Evolutionary conservation across 2,888 invertebrate genomes (phyloP), one percentile per base, ranked within the genome.

Genomic region (Drosophila antonietae): DNA sequence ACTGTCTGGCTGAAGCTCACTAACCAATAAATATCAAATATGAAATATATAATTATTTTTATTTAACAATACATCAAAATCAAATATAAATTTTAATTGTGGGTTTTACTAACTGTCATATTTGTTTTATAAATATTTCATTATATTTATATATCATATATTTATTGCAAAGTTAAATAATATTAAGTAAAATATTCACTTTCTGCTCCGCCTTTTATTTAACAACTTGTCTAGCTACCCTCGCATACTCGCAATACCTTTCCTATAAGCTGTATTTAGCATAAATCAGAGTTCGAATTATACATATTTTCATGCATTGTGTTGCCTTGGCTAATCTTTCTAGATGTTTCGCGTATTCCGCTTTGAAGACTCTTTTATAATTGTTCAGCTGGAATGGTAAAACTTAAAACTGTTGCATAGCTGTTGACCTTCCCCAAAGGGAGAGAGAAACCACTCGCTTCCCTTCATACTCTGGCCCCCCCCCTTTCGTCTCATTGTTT

Each of bases 341-440:
- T 51, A 51, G 18, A n/a, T 5, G 10, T 31, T 51, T n/a, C 12
- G 18, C 6, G 3, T 18, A 51, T 33, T 31, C 12, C 18, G 49
- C 2, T 49, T 49, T 12, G 2, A 6, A 49, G 31, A 49, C 18
- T 18, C n/a, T 49, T 31, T 49, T n/a, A 49, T 31, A 31, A n/a
- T 31, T 31, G n/a, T 49, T 4, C n/a, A 31, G 33, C 33, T 18
- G 49, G 10, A 49, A 49, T n/a, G 49, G 12, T 33, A 51, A 51
- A 51, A 7, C 15, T 4, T 15, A 15, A 28, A 15, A 28, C 28
- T 15, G 49, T n/a, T 9, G 49, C 31, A 49, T 10, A 31, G 49
- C 33, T 18, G 49, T 7, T 51, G 33, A 33, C 49, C 49, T 51
- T 51, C n/a, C n/a, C 41, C 31, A n/a, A n/a, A n/a, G n/a, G n/a